Evolutionary conservation across 2,113 vertebrate genomes (phyloP).

Genomic region (Dipodomys merriami): DNA sequence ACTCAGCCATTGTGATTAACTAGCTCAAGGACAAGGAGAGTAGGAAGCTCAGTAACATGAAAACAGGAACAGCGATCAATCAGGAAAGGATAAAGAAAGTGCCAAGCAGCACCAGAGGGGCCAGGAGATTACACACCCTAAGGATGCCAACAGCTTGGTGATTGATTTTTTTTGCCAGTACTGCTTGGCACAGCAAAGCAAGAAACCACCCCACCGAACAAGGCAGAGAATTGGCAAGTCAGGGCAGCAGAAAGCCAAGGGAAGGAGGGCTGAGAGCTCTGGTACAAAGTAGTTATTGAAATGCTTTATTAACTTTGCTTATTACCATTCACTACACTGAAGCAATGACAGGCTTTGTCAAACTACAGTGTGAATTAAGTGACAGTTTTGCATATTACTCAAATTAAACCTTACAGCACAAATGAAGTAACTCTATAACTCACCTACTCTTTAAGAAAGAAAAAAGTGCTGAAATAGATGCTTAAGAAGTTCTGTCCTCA

Average conservation of each 20-base stretch:
- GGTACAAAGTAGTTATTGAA: background rate
- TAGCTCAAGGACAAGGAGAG: background rate
- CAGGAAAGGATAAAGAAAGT: background rate
- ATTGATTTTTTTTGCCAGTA: constrained; percentile 11
- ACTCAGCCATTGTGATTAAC: background rate
- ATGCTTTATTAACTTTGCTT: background rate
- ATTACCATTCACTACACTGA: background rate
- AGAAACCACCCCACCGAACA: background rate
- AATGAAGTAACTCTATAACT: constrained; percentile 33
- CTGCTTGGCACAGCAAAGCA: background rate
- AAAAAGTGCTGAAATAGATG: background rate
- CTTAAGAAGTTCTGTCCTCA: background rate
- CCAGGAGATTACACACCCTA: background rate
- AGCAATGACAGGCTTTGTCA: constrained; percentile 27
- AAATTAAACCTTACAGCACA: constrained; percentile 32
- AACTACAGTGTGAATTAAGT: background rate
- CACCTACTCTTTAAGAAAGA: background rate
- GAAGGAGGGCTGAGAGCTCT: background rate
- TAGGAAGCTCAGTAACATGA: background rate
- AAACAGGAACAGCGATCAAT: background rate
- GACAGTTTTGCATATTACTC: constrained; percentile 1
- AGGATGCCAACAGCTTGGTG: background rate
- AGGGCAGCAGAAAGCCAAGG: background rate
- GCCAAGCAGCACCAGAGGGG: background rate
- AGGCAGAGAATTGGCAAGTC: background rate